phyloP scores from a whole-genome alignment of 2,113 vertebrate genomes.

The Motacilla tschutschensis region DNA sequence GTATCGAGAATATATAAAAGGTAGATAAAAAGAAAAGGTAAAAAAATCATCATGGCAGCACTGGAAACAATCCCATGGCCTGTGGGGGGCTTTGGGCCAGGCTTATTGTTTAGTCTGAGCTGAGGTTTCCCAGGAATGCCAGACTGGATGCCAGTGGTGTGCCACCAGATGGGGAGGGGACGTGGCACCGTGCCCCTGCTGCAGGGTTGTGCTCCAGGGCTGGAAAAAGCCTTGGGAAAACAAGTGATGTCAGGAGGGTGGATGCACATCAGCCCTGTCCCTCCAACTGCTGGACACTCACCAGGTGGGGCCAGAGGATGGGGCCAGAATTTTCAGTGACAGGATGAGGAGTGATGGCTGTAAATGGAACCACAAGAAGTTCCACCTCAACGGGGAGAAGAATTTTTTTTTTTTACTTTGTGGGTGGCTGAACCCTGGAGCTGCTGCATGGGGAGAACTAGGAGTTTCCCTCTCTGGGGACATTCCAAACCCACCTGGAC shows the following conservation, averaged over 20 bases:
- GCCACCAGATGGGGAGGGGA: background rate
- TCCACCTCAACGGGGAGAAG: background rate
- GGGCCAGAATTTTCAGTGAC: background rate
- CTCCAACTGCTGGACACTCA: background rate
- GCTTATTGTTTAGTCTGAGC: conserved; percentile 26
- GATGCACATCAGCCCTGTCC: background rate
- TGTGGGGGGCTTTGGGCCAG: background rate
- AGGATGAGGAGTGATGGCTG: rapidly evolving
- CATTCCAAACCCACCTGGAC: background rate
- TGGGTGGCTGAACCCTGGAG: background rate
- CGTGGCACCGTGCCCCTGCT: background rate
- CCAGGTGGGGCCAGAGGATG: background rate
- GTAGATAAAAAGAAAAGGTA: background rate
- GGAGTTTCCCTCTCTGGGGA: background rate
- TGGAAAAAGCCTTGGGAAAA: conserved; percentile 41
- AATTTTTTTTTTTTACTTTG: background rate
- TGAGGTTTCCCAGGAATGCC: conserved; percentile 38
- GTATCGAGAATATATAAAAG: background rate
- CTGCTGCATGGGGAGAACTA: background rate
- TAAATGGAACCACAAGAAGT: background rate
- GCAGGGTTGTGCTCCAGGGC: rapidly evolving
- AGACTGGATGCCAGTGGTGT: background rate
- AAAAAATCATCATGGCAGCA: background rate
- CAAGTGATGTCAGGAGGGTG: background rate
- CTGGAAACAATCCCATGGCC: background rate